A percentile compares a stretch with the other conserved stretches of the same genome.
These are phyloP conservation scores for Sorex maritimensis DNA, from an alignment of 2,797 vertebrate species.

Conservation along the genomic window DNA sequence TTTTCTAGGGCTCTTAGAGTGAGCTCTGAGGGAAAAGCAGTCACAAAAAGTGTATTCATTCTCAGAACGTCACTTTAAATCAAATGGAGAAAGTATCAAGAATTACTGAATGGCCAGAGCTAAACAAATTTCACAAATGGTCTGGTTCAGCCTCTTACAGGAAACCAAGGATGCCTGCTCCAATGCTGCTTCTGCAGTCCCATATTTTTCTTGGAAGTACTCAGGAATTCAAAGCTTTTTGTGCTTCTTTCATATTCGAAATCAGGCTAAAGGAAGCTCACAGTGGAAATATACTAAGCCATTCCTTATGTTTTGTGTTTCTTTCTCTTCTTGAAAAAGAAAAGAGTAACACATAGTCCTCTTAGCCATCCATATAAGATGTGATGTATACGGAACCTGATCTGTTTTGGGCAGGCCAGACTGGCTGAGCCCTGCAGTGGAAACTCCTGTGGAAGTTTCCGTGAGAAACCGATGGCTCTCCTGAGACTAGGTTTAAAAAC, in stretches of 20 bases:
- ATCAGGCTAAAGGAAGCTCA: not conserved
- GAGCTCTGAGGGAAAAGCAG: constrained; percentile 48
- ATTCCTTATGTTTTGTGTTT: constrained; percentile 46
- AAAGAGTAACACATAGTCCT: constrained; percentile 30
- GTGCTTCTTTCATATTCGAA: not conserved
- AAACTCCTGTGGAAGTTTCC: constrained; percentile 37
- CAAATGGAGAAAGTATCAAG: constrained; percentile 35
- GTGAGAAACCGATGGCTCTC: constrained; percentile 50
- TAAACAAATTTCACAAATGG: constrained; percentile 34
- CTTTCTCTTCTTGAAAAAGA: not conserved
- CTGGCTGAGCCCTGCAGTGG: not conserved
- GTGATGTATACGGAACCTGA: not conserved
- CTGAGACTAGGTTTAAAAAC: constrained; percentile 13
- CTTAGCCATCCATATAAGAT: constrained; percentile 29
- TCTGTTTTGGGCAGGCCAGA: constrained; percentile 39
- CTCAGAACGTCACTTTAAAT: constrained; percentile 36
- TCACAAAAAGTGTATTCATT: not conserved
- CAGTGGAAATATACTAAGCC: not conserved
- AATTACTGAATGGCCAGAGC: constrained; percentile 49
- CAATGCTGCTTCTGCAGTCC: not conserved
- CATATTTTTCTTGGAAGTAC: not conserved
- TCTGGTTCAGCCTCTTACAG: constrained; percentile 5
- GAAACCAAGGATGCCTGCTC: not conserved
- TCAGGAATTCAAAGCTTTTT: not conserved
- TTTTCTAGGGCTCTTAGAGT: constrained; percentile 9